Evolutionary conservation across 2,797 vertebrate genomes (phyloP), one percentile per base, ranked within the genome.

Genomic region (Huso huso): DNA sequence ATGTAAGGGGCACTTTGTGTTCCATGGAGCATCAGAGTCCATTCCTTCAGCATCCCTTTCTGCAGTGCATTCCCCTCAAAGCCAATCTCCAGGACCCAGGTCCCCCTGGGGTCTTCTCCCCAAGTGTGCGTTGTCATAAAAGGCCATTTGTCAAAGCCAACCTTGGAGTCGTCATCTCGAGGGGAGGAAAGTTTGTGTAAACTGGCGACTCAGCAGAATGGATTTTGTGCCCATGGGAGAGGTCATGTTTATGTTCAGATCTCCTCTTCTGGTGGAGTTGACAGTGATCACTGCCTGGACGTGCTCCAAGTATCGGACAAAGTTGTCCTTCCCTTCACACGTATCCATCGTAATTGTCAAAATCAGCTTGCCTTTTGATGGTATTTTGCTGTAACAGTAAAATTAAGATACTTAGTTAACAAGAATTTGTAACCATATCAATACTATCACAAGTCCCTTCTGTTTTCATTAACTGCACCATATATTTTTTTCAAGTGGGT

Each of bases 71-170:
- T 87, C 7, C 94, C 91, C 0, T 87, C 85, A 81, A 99, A 99
- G 51, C 94, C 93, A 64, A 95, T 86, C 83, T 99, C 96, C 64
- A 99, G 87, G 68, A 89, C 85, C 97, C 97, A 99, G 78, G 89
- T 93, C 69, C 97, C 97, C 13, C 95, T 88, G 18, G 97, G 96
- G 61, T 99, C 96, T 83, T 99, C 97, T n/a, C 97, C 97, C 97
- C 97, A 99, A 6, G 95, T 95, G 81, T 99, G 97, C 23, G 94
- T 96, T 70, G 96, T 99, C 97, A 99, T 99, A 86, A 98, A 99
- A 80, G 97, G 97, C 97, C 97, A 99, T 76, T 98, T 99, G 88
- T 99, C 96, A 68, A 99, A 99, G 77, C 97, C 97, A 82, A 99
- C 97, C 78, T 96, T 97, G 80, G 94, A 82, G 81, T 99, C 96